These are phyloP conservation scores for Ormyrus rosae DNA, from an alignment of 2,888 invertebrate genomes.

Conservation along the genomic window DNA sequence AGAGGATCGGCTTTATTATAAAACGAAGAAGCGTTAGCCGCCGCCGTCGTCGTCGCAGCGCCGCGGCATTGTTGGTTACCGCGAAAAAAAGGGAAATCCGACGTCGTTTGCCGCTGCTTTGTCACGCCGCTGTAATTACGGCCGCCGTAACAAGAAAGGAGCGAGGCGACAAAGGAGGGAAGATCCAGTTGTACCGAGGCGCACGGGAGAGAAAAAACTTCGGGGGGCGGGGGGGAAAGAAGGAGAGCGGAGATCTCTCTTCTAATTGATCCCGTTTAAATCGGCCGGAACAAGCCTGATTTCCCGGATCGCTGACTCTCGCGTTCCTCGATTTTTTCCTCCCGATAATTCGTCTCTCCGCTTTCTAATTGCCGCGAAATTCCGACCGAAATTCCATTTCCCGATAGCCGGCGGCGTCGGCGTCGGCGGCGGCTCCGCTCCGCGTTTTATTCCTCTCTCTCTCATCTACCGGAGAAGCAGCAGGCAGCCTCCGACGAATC, in stretches of 20 bases:
- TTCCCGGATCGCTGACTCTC: conserved; percentile 29
- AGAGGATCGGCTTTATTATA: too few species aligned
- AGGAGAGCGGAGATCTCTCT: conserved; percentile 8
- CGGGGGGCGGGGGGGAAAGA: conserved; percentile 2
- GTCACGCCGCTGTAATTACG: conserved; percentile 49
- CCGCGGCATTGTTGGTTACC: not conserved
- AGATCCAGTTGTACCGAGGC: not conserved
- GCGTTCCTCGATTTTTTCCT: not conserved
- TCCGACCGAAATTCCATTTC: not conserved
- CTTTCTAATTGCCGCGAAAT: not conserved
- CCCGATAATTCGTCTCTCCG: not conserved
- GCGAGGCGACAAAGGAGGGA: conserved; percentile 37
- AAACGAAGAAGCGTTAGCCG: too few species aligned
- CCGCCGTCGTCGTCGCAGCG: not conserved
- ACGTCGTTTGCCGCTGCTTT: conserved; percentile 29
- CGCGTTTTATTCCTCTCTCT: not conserved
- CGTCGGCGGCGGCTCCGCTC: not conserved
- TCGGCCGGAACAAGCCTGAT: conserved; percentile 30
- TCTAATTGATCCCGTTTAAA: conserved; percentile 46
- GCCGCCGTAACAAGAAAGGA: conserved; percentile 13
- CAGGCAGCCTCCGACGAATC: conserved; percentile 25
- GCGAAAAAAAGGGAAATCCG: not conserved
- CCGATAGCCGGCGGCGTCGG: not conserved
- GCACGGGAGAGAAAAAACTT: not conserved
- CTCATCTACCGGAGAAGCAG: not conserved